phyloP scores from a whole-genome alignment of 2,113 vertebrate species.

The Ammodytes dubius region DNA sequence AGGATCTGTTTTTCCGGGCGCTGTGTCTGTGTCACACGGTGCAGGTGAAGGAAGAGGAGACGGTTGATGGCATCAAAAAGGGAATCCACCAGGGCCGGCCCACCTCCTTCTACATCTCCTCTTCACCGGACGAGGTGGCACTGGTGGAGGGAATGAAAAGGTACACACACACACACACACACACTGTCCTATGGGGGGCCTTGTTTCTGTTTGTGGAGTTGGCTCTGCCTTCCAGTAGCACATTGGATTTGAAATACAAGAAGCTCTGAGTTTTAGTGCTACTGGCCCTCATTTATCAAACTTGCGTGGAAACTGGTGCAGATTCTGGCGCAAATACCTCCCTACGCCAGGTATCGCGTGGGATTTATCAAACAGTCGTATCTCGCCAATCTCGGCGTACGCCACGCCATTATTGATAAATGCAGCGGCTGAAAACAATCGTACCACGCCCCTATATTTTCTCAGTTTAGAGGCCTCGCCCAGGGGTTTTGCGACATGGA shows the following conservation, averaged over 20 bases:
- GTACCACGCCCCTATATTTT: too few relatives aligned
- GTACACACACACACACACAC: slow-evolving; percentile 66
- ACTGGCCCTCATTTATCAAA: too few relatives aligned
- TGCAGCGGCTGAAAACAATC: too few relatives aligned
- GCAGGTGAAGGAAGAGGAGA: slow-evolving; percentile 96
- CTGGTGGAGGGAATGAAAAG: slow-evolving; percentile 97
- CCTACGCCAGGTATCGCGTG: too few relatives aligned
- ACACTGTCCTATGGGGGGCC: background rate
- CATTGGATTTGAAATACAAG: background rate
- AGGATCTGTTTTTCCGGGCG: slow-evolving; percentile 97
- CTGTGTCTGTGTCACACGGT: slow-evolving; percentile 97
- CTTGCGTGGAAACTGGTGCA: too few relatives aligned
- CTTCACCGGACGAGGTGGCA: slow-evolving; percentile 97
- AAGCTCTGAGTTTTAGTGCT: background rate
- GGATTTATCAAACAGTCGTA: too few relatives aligned
- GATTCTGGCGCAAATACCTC: too few relatives aligned
- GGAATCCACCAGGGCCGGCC: slow-evolving; percentile 86
- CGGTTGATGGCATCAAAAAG: slow-evolving; percentile 89
- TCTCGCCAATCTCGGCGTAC: too few relatives aligned
- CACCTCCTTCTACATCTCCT: slow-evolving; percentile 95
- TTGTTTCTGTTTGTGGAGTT: background rate
- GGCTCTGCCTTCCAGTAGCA: background rate
- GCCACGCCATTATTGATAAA: too few relatives aligned
- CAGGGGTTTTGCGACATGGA: too few relatives aligned
- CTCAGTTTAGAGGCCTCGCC: too few relatives aligned